Conservation (phyloP, 2,888 invertebrate genomes). For the Merodon equestris region DNA sequence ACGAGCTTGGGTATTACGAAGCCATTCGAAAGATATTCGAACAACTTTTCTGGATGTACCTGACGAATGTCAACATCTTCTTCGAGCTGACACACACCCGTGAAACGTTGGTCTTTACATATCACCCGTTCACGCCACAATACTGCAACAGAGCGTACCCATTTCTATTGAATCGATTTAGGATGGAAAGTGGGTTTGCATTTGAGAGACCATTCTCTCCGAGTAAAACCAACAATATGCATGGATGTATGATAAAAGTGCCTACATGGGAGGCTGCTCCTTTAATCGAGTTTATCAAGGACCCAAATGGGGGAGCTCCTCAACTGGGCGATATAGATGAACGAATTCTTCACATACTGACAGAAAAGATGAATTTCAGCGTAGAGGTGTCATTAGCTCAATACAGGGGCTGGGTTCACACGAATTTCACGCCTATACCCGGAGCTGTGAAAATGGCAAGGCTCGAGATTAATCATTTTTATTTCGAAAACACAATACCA, state of each 20-base stretch:
- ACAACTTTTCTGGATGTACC: background rate
- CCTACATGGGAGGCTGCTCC: constrained; percentile 69
- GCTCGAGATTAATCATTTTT: background rate
- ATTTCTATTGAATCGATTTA: constrained; percentile 70
- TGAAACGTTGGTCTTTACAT: constrained; percentile 73
- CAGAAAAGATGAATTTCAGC: constrained; percentile 70
- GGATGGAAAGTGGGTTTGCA: constrained; percentile 70
- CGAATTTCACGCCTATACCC: constrained; percentile 72
- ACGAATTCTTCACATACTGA: constrained; percentile 65
- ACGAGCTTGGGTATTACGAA: constrained; percentile 67
- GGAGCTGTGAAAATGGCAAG: constrained; percentile 74
- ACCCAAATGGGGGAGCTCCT: constrained; percentile 19
- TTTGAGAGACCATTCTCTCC: constrained; percentile 70
- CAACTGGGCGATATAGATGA: constrained; percentile 69
- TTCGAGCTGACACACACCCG: constrained; percentile 13
- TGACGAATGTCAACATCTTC: background rate
- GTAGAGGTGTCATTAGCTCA: constrained; percentile 29
- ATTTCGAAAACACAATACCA: background rate
- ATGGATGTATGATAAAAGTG: constrained; percentile 70
- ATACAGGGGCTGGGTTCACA: constrained; percentile 31
- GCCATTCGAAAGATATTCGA: background rate
- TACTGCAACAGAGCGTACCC: constrained; percentile 68
- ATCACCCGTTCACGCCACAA: constrained; percentile 70
- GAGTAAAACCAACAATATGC: constrained; percentile 71
- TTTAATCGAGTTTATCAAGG: too few species aligned